Conservation (phyloP, 2,113 vertebrate genomes). For the Pomatorhinus ruficollis region DNA sequence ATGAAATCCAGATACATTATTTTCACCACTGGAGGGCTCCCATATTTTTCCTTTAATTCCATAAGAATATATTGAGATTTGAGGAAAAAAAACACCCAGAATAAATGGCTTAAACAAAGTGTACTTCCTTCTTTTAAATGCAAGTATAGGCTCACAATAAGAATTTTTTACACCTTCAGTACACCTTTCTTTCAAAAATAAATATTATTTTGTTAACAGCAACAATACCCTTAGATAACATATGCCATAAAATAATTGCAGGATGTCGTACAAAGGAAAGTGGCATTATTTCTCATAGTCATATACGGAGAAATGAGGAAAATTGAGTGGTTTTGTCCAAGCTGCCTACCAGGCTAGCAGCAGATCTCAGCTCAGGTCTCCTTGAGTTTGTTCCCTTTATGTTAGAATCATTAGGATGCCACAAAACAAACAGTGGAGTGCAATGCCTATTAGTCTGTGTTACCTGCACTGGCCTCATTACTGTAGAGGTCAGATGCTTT, state of each 20-base stretch:
- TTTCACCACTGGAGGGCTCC: slow-evolving; percentile 72
- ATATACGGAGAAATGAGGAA: background rate
- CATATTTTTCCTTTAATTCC: slow-evolving; percentile 56
- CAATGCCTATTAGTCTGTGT: background rate
- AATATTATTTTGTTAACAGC: background rate
- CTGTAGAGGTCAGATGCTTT: background rate
- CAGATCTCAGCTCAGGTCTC: background rate
- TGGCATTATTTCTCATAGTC: background rate
- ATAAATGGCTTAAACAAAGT: background rate
- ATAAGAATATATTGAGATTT: background rate
- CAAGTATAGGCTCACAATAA: background rate
- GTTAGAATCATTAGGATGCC: background rate
- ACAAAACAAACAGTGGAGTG: background rate
- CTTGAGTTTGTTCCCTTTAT: background rate
- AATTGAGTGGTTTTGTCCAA: background rate
- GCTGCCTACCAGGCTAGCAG: background rate
- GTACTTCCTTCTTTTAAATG: background rate
- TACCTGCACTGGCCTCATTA: background rate
- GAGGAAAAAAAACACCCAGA: background rate
- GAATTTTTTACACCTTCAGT: background rate
- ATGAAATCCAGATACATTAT: slow-evolving; percentile 25
- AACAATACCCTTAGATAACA: background rate
- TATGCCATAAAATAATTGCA: background rate
- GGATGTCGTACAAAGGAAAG: background rate
- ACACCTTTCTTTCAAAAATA: background rate